Evolutionary conservation across 2,888 invertebrate genomes (phyloP).

Genomic region (Drosophila siamana): DNA sequence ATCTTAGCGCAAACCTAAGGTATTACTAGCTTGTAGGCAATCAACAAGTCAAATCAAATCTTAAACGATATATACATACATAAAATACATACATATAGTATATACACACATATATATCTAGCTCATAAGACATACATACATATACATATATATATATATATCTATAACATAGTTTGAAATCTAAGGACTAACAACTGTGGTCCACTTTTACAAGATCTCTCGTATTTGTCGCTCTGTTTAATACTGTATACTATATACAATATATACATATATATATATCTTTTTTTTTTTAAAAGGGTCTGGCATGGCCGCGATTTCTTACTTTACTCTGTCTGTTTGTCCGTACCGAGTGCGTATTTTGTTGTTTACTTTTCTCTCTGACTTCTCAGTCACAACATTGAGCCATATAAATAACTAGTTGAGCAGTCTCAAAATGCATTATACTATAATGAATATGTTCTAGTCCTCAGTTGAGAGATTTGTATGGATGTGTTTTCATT

Average conservation of each 20-base stretch:
- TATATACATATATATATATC: constrained; percentile 36
- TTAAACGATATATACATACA: constrained; percentile 45
- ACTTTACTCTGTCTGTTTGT: constrained; percentile 23
- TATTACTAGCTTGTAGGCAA: constrained; percentile 82
- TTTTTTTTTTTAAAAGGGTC: constrained; percentile 26
- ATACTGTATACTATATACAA: constrained; percentile 42
- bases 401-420: constrained; percentile 41
- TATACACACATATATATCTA: constrained; percentile 12
- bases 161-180: constrained; percentile 63
- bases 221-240: constrained; percentile 68
- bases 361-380: neutral
- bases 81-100: constrained; percentile 28
- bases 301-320: constrained; percentile 45
- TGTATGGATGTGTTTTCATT: neutral
- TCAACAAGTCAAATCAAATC: constrained; percentile 74
- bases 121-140: constrained; percentile 19
- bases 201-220: constrained; percentile 74
- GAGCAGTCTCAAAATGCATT: constrained; percentile 41
- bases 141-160: constrained; percentile 18
- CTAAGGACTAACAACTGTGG: constrained; percentile 54
- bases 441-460: constrained; percentile 47
- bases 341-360: neutral
- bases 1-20: constrained; percentile 79
- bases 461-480: constrained; percentile 53
- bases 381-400: constrained; percentile 25